Percentiles rank a stretch among this genome's conserved stretches.
Conservation (phyloP, 1,140 invertebrate species). For the Prorops nasuta region DNA sequence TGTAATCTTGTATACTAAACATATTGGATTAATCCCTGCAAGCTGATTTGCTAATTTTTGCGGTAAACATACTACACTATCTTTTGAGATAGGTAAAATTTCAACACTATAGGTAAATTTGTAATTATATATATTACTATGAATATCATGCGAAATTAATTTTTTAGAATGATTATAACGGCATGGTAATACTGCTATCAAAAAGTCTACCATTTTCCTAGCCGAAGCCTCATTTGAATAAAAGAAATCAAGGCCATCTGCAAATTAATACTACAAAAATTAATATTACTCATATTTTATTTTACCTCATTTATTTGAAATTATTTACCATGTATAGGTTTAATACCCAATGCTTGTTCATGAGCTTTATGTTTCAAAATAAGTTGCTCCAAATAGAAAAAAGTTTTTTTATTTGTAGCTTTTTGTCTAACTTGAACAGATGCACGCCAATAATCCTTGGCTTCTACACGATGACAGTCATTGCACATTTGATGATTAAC, state of each 20-base stretch:
- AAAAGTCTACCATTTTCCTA: constrained; percentile 94
- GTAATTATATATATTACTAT: constrained; percentile 96
- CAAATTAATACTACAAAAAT: constrained; percentile 39
- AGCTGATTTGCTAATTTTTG: constrained; percentile 83
- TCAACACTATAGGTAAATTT: constrained; percentile 93
- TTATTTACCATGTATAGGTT: constrained; percentile 79
- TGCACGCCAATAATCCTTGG: constrained; percentile 97
- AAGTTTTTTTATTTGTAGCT: constrained; percentile 94
- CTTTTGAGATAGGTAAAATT: constrained; percentile 95
- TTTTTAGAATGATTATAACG: constrained; percentile 89
- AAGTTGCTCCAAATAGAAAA: constrained; percentile 97
- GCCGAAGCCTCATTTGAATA: constrained; percentile 88
- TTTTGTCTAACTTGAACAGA: constrained; percentile 83
- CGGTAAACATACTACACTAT: constrained; percentile 92
- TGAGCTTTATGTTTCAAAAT: constrained; percentile 96
- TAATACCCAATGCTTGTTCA: constrained; percentile 89
- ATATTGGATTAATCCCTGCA: constrained; percentile 90
- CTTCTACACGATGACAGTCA: constrained; percentile 94
- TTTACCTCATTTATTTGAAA: constrained; percentile 7
- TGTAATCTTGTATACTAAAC: constrained; percentile 86
- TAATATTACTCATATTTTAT: constrained; percentile 5
- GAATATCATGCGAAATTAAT: constrained; percentile 95
- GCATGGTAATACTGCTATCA: constrained; percentile 82
- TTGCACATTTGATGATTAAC: constrained; percentile 95
- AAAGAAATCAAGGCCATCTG: constrained; percentile 95